These are phyloP conservation scores for Pteromalus puparum DNA, from an alignment of 1,140 invertebrate genomes.

Conservation along the genomic window DNA sequence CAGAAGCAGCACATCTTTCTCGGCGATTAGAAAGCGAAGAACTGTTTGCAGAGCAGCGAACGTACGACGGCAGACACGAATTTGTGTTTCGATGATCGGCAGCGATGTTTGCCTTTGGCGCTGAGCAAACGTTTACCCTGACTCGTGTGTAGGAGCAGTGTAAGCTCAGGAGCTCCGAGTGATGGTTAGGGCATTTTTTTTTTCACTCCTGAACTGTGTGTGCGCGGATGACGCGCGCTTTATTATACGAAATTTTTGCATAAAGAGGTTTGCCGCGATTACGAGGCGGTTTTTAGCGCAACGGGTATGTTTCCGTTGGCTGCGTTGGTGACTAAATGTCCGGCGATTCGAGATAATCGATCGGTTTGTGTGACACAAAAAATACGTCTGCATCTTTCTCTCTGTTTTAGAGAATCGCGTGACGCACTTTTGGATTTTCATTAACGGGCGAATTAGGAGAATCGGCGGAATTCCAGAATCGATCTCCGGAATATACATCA, in stretches of 20 bases:
- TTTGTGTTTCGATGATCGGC: neutral
- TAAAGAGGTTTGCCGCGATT: too few species aligned
- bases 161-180: neutral
- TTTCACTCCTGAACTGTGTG: neutral
- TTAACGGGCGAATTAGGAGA: neutral
- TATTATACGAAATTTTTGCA: neutral
- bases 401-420: too few species aligned
- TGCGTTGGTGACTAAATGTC: too few species aligned
- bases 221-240: neutral
- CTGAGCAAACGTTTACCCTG: slow-evolving; percentile 16
- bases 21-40: too few species aligned
- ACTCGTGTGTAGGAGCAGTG: neutral
- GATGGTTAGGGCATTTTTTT: neutral
- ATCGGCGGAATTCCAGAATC: slow-evolving; percentile 14
- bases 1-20: too few species aligned
- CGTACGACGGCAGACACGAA: too few species aligned
- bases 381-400: too few species aligned
- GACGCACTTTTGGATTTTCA: too few species aligned
- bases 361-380: too few species aligned
- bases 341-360: too few species aligned
- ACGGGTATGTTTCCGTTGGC: neutral
- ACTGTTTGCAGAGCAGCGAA: too few species aligned
- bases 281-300: neutral
- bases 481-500: slow-evolving; percentile 22
- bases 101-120: slow-evolving; percentile 14